Evolutionary conservation across 2,113 vertebrate species (phyloP), one percentile per base, ranked within the genome.

Genomic region (Falcunculus frontatus): DNA sequence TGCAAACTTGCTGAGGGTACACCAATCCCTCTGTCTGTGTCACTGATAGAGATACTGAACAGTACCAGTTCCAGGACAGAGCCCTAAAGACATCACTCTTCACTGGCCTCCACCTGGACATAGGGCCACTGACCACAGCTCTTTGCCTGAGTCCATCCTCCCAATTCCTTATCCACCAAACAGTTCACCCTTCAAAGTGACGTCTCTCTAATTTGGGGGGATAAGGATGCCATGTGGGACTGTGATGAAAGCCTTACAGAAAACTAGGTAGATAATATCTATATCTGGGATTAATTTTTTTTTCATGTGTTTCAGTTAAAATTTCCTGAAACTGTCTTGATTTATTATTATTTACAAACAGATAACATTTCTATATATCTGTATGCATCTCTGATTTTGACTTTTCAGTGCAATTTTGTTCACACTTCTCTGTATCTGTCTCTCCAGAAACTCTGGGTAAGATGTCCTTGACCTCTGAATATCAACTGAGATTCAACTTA

Each of bases 21-120:
- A 20, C 23, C 0, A 0, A n/a, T 26, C 25, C n/a, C 30, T n/a
- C 62, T 52, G 16, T 46, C 44, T n/a, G 14, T 10, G 4, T 35
- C 26, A 26, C 27, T 62, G 39, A 47, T 13, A 20, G 33, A 67
- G n/a, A 49, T 10, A 27, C 4, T 57, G 37, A 33, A 37, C 10
- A 47, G 21, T 7, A n/a, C 13, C 19, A 20, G 23, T 14, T 46
- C 46, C 29, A 53, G 30, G 20, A 60, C 16, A 68, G 29, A n/a
- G 26, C 14, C 30, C n/a, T 55, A 21, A 39, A 26, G 26, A 9
- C 26, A 49, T 6, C 2, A 4, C 33, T 46, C 29, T 17, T 52
- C 46, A 11, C 14, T 41, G 39, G 9, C n/a, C 25, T 30, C 39
- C 17, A 11, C 25, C 16, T 39, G 13, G 29, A 53, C 17, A 21